Evolutionary conservation across 2,113 vertebrate species (phyloP).

Genomic region (Zosterops pallidus): DNA sequence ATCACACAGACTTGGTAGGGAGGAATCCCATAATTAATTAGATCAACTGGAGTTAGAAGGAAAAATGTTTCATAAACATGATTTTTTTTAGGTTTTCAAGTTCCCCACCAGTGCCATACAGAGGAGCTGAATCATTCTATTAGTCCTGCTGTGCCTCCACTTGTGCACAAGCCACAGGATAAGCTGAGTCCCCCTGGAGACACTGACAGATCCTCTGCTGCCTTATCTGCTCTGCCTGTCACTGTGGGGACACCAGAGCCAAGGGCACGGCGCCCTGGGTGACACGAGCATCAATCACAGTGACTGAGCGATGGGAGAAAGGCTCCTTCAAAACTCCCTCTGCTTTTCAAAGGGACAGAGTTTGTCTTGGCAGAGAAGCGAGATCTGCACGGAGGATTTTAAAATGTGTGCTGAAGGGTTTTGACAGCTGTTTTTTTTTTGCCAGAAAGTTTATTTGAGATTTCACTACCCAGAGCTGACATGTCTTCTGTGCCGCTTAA

Average conservation of each 20-base stretch:
- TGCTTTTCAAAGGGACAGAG: not conserved
- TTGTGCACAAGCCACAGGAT: not conserved
- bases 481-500: not conserved
- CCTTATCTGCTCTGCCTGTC: not conserved
- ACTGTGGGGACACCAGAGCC: not conserved
- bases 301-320: not conserved
- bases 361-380: constrained; percentile 24
- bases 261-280: not conserved
- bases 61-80: not conserved
- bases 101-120: not conserved
- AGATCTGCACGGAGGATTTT: not conserved
- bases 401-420: not conserved
- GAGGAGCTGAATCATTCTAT: not conserved
- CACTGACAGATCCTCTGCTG: not conserved
- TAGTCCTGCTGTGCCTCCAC: not conserved
- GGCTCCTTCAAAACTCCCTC: not conserved
- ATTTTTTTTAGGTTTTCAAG: not conserved
- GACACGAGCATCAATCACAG: not conserved
- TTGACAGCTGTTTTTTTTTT: not conserved
- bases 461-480: not conserved
- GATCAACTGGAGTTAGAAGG: not conserved
- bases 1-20: not conserved
- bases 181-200: not conserved
- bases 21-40: not conserved
- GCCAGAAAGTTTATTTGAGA: not conserved